phyloP scores from a whole-genome alignment of 2,888 invertebrate species.

The Dryococelus australis region DNA sequence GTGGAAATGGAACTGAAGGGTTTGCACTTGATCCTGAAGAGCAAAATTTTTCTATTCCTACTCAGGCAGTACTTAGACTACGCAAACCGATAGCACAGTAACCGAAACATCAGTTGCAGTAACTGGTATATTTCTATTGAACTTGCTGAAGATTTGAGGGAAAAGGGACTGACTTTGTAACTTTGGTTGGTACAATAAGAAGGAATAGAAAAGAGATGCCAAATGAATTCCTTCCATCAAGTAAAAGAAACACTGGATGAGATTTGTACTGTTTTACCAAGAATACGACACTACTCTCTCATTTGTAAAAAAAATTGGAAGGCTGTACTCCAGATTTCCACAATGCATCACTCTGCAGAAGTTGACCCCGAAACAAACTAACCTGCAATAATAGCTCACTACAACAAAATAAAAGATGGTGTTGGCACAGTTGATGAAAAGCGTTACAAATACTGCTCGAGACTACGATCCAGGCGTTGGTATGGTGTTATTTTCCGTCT shows the following conservation, averaged over 20 bases:
- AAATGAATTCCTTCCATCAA: slow-evolving; percentile 49
- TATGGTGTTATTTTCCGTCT: slow-evolving; percentile 44
- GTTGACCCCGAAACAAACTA: slow-evolving; percentile 38
- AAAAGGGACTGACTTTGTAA: slow-evolving; percentile 30
- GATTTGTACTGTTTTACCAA: slow-evolving; percentile 48
- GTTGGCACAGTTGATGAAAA: slow-evolving; percentile 49
- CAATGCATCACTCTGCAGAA: slow-evolving; percentile 38
- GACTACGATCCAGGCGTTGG: slow-evolving; percentile 49
- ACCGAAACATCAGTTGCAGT: too few species aligned
- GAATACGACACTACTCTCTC: slow-evolving; percentile 46
- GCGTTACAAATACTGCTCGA: slow-evolving; percentile 47
- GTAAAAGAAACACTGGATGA: slow-evolving; percentile 42
- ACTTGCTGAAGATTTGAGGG: slow-evolving; percentile 30
- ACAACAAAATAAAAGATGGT: slow-evolving; percentile 50
- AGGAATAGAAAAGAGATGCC: slow-evolving; percentile 47
- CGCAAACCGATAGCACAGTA: too few species aligned
- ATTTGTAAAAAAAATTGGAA: slow-evolving; percentile 46
- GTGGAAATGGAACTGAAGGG: too few species aligned
- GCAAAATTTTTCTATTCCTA: too few species aligned
- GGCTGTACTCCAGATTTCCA: slow-evolving; percentile 47
- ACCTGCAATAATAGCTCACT: slow-evolving; percentile 49
- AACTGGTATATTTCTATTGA: slow-evolving; percentile 36
- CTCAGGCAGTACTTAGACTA: too few species aligned
- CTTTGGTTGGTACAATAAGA: slow-evolving; percentile 36
- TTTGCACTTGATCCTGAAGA: too few species aligned